Conservation (phyloP, 2,797 vertebrate genomes). For the Rhinichthys osculus region DNA sequence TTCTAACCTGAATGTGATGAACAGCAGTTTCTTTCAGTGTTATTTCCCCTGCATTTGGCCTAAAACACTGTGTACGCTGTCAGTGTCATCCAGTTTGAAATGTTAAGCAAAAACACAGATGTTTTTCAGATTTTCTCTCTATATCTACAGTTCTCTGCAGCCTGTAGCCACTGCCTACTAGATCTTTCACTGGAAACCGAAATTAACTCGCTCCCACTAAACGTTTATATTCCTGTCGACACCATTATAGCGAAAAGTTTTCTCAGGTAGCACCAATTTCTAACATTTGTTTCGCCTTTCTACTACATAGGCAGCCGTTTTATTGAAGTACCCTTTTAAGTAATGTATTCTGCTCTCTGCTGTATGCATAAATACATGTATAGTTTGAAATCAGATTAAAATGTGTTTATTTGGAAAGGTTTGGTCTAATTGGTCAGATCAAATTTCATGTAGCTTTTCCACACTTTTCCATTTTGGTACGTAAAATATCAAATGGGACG, state of each 20-base stretch:
- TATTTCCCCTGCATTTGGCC: neutral
- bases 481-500: neutral
- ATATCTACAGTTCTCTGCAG: neutral
- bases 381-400: neutral
- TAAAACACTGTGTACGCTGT: neutral
- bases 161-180: neutral
- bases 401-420: neutral
- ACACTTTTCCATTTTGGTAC: neutral
- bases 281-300: neutral
- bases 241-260: neutral
- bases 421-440: neutral
- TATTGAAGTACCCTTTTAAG: neutral
- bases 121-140: neutral
- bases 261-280: neutral
- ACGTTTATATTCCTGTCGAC: neutral
- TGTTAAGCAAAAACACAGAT: neutral
- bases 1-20: neutral
- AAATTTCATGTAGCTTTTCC: neutral
- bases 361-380: neutral
- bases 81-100: neutral
- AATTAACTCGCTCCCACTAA: neutral
- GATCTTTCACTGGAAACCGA: neutral
- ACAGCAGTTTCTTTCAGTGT: neutral
- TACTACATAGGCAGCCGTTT: neutral
- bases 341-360: neutral